phyloP scores from a whole-genome alignment of 2,888 invertebrate species.

The Alcis repandata region DNA sequence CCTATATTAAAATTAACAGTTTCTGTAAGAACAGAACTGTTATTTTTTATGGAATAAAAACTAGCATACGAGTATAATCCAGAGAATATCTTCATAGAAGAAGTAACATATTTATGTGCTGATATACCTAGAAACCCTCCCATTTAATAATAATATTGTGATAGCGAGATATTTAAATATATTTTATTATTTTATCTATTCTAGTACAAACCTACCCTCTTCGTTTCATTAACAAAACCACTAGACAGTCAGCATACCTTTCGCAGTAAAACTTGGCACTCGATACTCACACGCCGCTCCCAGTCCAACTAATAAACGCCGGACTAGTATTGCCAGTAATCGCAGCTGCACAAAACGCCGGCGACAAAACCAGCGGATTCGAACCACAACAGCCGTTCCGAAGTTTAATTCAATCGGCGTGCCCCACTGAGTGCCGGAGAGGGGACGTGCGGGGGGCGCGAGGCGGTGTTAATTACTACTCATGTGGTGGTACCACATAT shows the following conservation, averaged over 20 bases:
- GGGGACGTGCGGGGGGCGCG: constrained; percentile 52
- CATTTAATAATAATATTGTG: too few species aligned
- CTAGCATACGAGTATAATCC: too few species aligned
- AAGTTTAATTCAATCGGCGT: constrained; percentile 86
- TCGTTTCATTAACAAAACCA: constrained; percentile 5
- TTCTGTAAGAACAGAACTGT: too few species aligned
- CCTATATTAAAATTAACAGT: too few species aligned
- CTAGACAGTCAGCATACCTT: constrained; percentile 22
- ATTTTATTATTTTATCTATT: too few species aligned
- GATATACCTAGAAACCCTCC: too few species aligned
- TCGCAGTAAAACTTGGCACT: constrained; percentile 34
- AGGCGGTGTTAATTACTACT: constrained; percentile 85
- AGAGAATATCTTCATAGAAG: too few species aligned
- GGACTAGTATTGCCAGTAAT: constrained; percentile 82
- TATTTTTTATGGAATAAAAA: too few species aligned
- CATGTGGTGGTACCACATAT: constrained; percentile 83
- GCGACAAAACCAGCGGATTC: constrained; percentile 81
- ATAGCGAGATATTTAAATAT: too few species aligned
- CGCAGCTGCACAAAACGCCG: constrained; percentile 80
- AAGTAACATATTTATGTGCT: too few species aligned
- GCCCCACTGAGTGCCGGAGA: constrained; percentile 66
- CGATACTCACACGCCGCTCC: constrained; percentile 35
- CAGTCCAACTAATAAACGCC: constrained; percentile 77
- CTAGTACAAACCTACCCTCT: too few species aligned
- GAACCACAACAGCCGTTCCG: constrained; percentile 83